Evolutionary conservation across 2,113 vertebrate genomes (phyloP).

Genomic region (Callospermophilus lateralis): DNA sequence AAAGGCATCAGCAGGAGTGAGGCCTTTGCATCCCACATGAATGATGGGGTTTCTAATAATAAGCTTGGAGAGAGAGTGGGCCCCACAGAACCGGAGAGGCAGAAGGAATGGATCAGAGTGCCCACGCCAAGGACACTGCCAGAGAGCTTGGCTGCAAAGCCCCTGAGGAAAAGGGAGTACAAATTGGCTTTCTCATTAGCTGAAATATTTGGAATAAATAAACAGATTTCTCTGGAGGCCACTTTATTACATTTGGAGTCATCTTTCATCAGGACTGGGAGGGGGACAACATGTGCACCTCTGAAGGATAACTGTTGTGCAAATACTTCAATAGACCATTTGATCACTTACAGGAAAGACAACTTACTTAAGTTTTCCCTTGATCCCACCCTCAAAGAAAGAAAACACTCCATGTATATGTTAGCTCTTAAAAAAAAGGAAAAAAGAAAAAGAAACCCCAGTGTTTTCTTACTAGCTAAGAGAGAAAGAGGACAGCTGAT

Average conservation of each 20-base stretch:
- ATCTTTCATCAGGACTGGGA: constrained; percentile 28
- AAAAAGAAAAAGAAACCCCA: neutral
- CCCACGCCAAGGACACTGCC: neutral
- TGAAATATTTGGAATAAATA: constrained; percentile 73
- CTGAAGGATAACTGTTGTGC: constrained; percentile 8
- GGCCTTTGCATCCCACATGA: neutral
- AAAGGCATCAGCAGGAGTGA: neutral
- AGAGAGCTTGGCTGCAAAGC: neutral
- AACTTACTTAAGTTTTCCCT: neutral
- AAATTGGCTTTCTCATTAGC: constrained; percentile 61
- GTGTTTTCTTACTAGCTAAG: constrained; percentile 62
- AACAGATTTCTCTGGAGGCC: constrained; percentile 47
- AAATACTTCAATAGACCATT: constrained; percentile 60
- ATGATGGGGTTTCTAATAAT: neutral
- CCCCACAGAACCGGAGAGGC: neutral
- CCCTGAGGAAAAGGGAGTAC: constrained; percentile 30
- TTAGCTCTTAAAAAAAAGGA: constrained; percentile 20
- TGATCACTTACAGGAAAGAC: neutral
- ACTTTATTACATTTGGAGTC: constrained; percentile 62
- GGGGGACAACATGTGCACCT: neutral
- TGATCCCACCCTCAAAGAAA: constrained; percentile 42
- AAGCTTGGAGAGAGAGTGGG: neutral
- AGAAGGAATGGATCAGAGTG: neutral
- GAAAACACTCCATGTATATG: constrained; percentile 56
- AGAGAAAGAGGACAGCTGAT: neutral